phyloP scores from a whole-genome alignment of 1,140 invertebrate genomes.

The Homalodisca vitripennis region DNA sequence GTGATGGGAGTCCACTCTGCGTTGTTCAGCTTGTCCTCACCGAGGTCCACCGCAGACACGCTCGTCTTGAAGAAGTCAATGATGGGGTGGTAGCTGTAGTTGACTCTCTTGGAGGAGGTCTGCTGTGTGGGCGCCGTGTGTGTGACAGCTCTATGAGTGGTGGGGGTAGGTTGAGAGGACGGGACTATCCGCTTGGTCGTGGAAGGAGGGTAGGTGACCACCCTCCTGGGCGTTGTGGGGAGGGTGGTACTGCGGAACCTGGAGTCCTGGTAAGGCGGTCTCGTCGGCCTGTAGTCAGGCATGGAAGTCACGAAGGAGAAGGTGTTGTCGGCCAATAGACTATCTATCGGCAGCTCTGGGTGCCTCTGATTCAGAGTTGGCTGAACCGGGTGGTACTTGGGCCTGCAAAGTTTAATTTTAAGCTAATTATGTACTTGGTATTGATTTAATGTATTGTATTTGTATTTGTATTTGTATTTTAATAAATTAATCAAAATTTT shows the following conservation, averaged over 20 bases:
- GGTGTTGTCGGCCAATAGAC: slow-evolving; percentile 31
- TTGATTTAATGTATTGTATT: too few relatives aligned
- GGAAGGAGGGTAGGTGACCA: not conserved
- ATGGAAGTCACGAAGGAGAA: slow-evolving; percentile 22
- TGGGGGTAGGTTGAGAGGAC: not conserved
- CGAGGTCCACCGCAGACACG: slow-evolving; percentile 15
- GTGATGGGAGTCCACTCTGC: slow-evolving; percentile 39
- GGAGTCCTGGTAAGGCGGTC: slow-evolving; percentile 3
- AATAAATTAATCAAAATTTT: too few relatives aligned
- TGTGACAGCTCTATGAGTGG: not conserved
- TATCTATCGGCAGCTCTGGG: slow-evolving; percentile 37
- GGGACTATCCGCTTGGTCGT: not conserved
- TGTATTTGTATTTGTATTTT: too few relatives aligned
- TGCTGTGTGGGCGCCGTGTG: slow-evolving; percentile 39
- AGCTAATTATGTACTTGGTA: too few relatives aligned
- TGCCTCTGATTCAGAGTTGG: slow-evolving; percentile 34
- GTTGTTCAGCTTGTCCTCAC: slow-evolving; percentile 31
- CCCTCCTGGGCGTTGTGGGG: not conserved
- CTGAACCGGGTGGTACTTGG: slow-evolving; percentile 6
- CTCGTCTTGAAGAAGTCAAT: slow-evolving; percentile 70
- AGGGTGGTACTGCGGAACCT: not conserved
- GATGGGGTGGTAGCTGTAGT: slow-evolving; percentile 83
- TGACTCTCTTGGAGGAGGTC: slow-evolving; percentile 53
- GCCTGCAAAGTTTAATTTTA: too few relatives aligned
- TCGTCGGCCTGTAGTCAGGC: not conserved